Conservation (phyloP, 2,888 invertebrate species). For the Sinodicranocentrus sp. region DNA sequence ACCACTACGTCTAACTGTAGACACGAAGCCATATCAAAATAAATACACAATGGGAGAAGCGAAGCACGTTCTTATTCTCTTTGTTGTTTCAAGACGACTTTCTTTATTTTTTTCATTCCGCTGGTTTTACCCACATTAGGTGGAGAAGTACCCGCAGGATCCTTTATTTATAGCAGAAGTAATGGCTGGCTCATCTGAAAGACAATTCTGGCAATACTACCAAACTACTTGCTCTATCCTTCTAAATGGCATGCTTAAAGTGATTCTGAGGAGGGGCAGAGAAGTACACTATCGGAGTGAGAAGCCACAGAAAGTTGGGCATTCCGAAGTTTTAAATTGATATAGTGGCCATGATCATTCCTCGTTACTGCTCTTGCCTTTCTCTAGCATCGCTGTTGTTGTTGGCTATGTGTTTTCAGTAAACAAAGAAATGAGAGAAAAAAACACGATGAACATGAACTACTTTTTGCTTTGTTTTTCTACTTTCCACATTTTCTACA, state of each 20-base stretch:
- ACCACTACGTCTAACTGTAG: background rate
- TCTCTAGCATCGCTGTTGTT: background rate
- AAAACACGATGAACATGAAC: too few relatives aligned
- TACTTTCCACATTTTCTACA: too few relatives aligned
- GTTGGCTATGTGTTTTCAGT: too few relatives aligned
- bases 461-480: too few relatives aligned
- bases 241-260: too few relatives aligned
- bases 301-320: background rate
- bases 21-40: conserved; percentile 16
- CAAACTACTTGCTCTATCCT: background rate
- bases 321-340: conserved; percentile 10
- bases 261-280: too few relatives aligned
- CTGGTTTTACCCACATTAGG: background rate
- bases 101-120: conserved; percentile 26
- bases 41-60: conserved; percentile 17
- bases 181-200: conserved; percentile 25
- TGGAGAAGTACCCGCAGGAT: conserved; percentile 21
- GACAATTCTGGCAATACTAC: background rate
- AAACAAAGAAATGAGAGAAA: too few relatives aligned
- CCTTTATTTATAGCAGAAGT: conserved; percentile 41
- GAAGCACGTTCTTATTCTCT: conserved; percentile 20
- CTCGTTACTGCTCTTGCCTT: background rate
- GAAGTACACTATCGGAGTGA: too few relatives aligned
- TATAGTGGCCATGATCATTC: conserved; percentile 14
- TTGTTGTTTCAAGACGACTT: conserved; percentile 29